These are phyloP conservation scores for Lutjanus erythropterus DNA, from an alignment of 2,113 vertebrate species.

Conservation along the genomic window DNA sequence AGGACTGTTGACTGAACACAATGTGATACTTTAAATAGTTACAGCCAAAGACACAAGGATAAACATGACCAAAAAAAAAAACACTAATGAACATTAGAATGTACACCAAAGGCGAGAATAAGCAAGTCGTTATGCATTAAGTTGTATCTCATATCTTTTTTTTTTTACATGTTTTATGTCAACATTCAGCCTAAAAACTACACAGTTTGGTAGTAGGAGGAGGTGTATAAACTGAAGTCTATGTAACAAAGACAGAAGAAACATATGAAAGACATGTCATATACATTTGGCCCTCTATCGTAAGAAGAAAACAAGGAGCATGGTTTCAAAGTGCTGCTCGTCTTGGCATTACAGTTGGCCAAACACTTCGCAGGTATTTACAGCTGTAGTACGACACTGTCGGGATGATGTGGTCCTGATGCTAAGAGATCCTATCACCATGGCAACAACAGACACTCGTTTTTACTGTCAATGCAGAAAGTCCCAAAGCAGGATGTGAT, in stretches of 20 bases:
- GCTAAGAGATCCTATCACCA: slow-evolving; percentile 43
- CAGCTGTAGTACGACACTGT: slow-evolving; percentile 1
- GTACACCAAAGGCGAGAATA: slow-evolving; percentile 74
- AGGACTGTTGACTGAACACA: slow-evolving; percentile 48
- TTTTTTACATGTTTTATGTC: slow-evolving; percentile 24
- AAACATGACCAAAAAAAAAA: slow-evolving; percentile 17
- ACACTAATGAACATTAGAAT: slow-evolving; percentile 25
- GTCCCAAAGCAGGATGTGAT: neutral
- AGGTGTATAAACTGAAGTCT: neutral
- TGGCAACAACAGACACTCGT: slow-evolving; percentile 48
- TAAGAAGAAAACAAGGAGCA: slow-evolving; percentile 21
- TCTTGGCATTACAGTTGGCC: slow-evolving; percentile 63
- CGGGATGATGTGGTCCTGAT: slow-evolving; percentile 22
- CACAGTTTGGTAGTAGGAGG: neutral
- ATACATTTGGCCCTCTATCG: slow-evolving; percentile 62
- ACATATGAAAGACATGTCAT: slow-evolving; percentile 12
- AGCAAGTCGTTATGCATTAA: slow-evolving; percentile 49
- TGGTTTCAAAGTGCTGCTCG: slow-evolving; percentile 42
- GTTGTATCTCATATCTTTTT: neutral
- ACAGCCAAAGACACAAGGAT: slow-evolving; percentile 58
- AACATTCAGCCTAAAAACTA: slow-evolving; percentile 30
- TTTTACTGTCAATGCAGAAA: neutral
- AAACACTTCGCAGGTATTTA: slow-evolving; percentile 32
- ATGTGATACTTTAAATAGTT: slow-evolving; percentile 48
- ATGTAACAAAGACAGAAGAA: slow-evolving; percentile 5